Evolutionary conservation across 2,797 vertebrate genomes (phyloP).

Genomic region (Sphenodon punctatus): DNA sequence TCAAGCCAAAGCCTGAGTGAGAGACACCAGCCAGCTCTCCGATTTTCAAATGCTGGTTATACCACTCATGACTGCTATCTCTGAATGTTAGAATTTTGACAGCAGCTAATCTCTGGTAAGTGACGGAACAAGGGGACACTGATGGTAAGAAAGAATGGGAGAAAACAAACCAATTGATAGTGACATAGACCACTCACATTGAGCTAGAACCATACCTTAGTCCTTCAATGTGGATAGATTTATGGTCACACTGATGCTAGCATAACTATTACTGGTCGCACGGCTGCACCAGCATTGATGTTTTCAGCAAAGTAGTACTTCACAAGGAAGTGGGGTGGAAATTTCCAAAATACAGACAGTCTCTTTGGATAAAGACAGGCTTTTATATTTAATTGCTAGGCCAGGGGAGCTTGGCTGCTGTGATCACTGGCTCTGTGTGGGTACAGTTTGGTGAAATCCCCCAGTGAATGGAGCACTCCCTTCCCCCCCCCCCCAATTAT

Average conservation of each 20-base stretch:
- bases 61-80: not conserved
- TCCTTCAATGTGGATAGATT: conserved; percentile 39
- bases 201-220: conserved; percentile 8
- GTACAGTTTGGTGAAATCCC: conserved; percentile 39
- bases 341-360: conserved; percentile 72
- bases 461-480: conserved; percentile 18
- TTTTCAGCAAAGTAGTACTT: conserved; percentile 58
- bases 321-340: conserved; percentile 70
- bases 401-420: conserved; percentile 44
- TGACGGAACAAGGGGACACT: not conserved
- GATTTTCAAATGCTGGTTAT: conserved; percentile 11
- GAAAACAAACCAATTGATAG: conserved; percentile 9
- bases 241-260: not conserved
- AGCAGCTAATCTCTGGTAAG: conserved; percentile 18
- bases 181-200: not conserved
- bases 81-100: conserved; percentile 11
- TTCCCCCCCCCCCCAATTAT: conserved; percentile 35
- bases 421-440: conserved; percentile 54
- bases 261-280: not conserved
- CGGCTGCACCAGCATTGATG: not conserved
- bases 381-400: conserved; percentile 70
- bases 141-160: not conserved
- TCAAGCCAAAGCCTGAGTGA: not conserved
- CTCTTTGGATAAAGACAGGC: conserved; percentile 62
- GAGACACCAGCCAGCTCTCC: not conserved